Percentiles rank a stretch among this genome's conserved stretches.
phyloP scores from a whole-genome alignment of 1,140 invertebrate genomes.

The Charaxes varanes region DNA sequence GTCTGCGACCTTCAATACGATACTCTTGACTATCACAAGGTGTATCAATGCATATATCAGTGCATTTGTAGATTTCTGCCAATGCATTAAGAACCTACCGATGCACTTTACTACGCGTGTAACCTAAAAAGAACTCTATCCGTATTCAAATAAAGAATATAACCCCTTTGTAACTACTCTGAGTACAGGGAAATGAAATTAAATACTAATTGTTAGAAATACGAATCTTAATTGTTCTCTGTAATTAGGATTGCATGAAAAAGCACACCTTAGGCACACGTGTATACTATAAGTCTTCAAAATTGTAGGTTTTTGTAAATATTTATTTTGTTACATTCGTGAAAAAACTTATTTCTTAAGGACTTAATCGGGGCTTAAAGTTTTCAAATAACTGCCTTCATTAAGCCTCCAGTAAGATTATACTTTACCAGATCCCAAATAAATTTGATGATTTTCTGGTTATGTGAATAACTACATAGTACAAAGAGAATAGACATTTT shows the following conservation, averaged over 20 bases:
- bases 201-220: slow-evolving; percentile 38
- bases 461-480: too few species aligned
- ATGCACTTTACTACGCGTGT: slow-evolving; percentile 23
- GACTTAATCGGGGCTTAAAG: too few species aligned
- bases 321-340: too few species aligned
- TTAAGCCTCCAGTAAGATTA: too few species aligned
- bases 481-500: too few species aligned
- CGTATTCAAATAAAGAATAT: slow-evolving; percentile 13
- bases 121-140: slow-evolving; percentile 31
- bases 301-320: too few species aligned
- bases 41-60: slow-evolving; percentile 24
- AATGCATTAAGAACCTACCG: slow-evolving; percentile 51
- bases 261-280: too few species aligned
- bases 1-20: slow-evolving; percentile 45
- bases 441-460: too few species aligned
- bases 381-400: too few species aligned
- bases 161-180: slow-evolving; percentile 21
- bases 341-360: too few species aligned
- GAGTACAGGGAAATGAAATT: slow-evolving; percentile 48
- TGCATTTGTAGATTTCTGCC: slow-evolving; percentile 44
- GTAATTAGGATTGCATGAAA: slow-evolving; percentile 19
- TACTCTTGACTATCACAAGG: slow-evolving; percentile 33
- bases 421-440: too few species aligned
- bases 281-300: too few species aligned
- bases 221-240: slow-evolving; percentile 22